phyloP scores from a whole-genome alignment of 2,888 invertebrate species.

The Melanotus villosus region DNA sequence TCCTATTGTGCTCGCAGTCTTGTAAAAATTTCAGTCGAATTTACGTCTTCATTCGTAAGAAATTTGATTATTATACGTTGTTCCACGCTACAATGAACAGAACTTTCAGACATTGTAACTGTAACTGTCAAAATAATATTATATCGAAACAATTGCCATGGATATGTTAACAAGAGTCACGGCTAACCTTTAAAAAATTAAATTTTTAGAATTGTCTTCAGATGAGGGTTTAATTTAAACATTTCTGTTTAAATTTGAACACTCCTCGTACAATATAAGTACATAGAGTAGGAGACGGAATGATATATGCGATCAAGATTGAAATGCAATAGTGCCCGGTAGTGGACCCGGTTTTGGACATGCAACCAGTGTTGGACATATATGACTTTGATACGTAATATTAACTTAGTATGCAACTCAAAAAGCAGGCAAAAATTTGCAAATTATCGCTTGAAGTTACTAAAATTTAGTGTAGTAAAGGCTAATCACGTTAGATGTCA shows the following conservation, averaged over 20 bases:
- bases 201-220: neutral
- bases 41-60: neutral
- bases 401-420: no score
- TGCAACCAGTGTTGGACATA: no score
- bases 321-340: no score
- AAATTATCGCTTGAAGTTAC: no score
- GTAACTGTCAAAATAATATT: conserved; percentile 2
- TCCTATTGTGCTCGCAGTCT: neutral
- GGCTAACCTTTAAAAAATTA: neutral
- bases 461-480: no score
- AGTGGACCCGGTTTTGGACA: no score
- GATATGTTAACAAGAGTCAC: neutral
- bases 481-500: no score
- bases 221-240: neutral
- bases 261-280: neutral
- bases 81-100: neutral
- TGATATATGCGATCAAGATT: no score
- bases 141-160: neutral
- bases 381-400: no score
- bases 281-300: no score
- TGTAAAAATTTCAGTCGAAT: conserved; percentile 1
- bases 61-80: conserved; percentile 3
- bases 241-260: conserved; percentile 1
- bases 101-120: conserved; percentile 2
- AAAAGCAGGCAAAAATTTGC: no score